Evolutionary conservation across 2,113 vertebrate species (phyloP).

Genomic region (Actenoides lindsayi): DNA sequence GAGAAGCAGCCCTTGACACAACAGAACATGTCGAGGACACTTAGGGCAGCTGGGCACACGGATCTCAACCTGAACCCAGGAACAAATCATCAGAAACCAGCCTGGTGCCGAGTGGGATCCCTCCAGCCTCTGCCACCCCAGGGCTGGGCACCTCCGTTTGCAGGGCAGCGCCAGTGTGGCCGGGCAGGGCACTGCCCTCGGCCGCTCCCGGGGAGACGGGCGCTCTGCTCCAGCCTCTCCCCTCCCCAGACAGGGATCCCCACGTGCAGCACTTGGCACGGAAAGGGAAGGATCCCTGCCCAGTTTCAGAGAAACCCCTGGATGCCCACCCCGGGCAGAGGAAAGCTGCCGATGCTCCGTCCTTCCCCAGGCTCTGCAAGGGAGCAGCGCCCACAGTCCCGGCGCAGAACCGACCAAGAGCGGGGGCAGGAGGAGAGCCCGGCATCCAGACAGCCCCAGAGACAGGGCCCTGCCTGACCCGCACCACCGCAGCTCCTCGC

Average conservation of each 20-base stretch:
- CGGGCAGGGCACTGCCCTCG: background rate
- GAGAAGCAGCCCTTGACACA: background rate
- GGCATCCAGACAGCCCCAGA: background rate
- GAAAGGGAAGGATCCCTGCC: background rate
- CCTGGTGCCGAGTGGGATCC: background rate
- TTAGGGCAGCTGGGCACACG: background rate
- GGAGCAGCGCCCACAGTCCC: background rate
- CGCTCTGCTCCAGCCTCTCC: background rate
- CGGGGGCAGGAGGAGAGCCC: background rate
- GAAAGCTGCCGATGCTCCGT: background rate
- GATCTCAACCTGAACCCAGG: background rate
- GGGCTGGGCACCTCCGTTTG: background rate
- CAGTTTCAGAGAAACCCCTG: background rate
- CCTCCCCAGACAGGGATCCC: background rate
- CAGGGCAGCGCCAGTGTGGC: background rate
- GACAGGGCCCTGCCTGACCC: background rate
- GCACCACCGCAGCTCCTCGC: background rate
- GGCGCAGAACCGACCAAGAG: background rate
- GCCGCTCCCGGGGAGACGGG: background rate
- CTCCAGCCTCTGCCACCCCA: background rate
- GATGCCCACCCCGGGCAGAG: background rate
- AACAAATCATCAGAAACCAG: background rate
- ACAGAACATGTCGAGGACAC: background rate
- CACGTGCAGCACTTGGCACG: background rate
- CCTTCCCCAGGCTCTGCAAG: background rate